Conservation (phyloP, 2,888 invertebrate genomes). For the Heliconius aoede region DNA sequence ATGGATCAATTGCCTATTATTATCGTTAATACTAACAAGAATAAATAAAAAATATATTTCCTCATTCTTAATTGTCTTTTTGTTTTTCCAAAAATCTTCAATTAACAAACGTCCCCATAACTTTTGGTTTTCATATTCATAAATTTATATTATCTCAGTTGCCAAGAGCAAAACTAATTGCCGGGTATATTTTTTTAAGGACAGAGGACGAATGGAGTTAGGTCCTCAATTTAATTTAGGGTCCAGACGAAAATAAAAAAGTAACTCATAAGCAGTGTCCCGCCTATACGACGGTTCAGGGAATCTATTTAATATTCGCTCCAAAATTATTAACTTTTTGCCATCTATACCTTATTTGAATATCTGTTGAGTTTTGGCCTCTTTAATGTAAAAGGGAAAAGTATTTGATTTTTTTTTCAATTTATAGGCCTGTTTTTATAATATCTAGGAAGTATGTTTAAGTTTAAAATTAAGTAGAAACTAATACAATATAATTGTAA, state of each 20-base stretch:
- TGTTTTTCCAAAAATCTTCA: neutral
- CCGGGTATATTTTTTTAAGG: constrained; percentile 38
- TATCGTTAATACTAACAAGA: neutral
- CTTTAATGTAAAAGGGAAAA: constrained; percentile 27
- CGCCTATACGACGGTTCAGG: constrained; percentile 66
- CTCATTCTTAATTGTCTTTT: neutral
- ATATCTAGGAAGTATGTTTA: no score
- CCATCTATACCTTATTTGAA: constrained; percentile 54
- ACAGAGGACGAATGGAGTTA: constrained; percentile 44
- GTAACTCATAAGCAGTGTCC: constrained; percentile 70
- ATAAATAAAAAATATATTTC: neutral
- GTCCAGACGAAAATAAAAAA: constrained; percentile 73
- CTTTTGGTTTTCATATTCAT: neutral
- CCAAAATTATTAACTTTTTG: constrained; percentile 69
- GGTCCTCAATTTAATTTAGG: constrained; percentile 74
- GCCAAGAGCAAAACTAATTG: constrained; percentile 37
- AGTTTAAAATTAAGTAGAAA: no score
- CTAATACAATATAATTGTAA: no score
- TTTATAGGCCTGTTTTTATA: neutral
- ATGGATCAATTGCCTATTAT: no score
- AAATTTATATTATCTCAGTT: constrained; percentile 16
- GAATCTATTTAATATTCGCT: constrained; percentile 65
- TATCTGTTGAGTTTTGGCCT: constrained; percentile 55
- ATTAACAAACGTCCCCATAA: constrained; percentile 10
- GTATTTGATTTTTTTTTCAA: neutral